Conservation (phyloP, 2,888 invertebrate species). For the Xanthorhoe spadicearia region DNA sequence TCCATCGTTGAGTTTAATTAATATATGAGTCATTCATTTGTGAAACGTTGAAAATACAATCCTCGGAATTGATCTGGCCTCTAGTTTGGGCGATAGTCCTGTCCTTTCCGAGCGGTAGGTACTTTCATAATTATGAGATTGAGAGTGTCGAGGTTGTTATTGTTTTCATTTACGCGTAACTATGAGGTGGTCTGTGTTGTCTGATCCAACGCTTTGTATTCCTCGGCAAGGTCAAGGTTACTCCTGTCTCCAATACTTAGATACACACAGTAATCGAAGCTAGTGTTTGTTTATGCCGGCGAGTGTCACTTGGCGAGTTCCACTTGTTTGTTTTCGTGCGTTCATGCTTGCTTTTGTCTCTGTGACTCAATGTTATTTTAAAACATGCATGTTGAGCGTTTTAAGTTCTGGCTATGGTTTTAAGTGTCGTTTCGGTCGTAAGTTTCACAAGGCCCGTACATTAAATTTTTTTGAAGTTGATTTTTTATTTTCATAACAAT, state of each 20-base stretch:
- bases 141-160: neutral
- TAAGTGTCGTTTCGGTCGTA: conserved; percentile 11
- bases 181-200: conserved; percentile 3
- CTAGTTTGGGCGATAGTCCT: conserved; percentile 3
- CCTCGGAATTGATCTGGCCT: conserved; percentile 22
- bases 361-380: conserved; percentile 32
- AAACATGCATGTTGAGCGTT: conserved; percentile 5
- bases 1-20: conserved; percentile 20
- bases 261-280: conserved; percentile 4
- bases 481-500: conserved; percentile 1
- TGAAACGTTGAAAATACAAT: conserved; percentile 15
- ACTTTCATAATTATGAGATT: neutral
- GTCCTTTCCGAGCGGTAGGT: conserved; percentile 4
- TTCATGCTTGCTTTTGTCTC: conserved; percentile 18
- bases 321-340: conserved; percentile 27
- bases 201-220: neutral
- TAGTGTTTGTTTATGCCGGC: conserved; percentile 26
- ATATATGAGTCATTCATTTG: conserved; percentile 26
- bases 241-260: conserved; percentile 10
- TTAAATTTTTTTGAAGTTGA: conserved; percentile 1
- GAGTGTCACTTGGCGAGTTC: conserved; percentile 26
- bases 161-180: neutral
- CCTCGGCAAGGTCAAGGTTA: conserved; percentile 17
- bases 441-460: neutral
- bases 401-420: no score